Conservation (phyloP, 2,797 vertebrate genomes). For the Simalia tracyae region DNA sequence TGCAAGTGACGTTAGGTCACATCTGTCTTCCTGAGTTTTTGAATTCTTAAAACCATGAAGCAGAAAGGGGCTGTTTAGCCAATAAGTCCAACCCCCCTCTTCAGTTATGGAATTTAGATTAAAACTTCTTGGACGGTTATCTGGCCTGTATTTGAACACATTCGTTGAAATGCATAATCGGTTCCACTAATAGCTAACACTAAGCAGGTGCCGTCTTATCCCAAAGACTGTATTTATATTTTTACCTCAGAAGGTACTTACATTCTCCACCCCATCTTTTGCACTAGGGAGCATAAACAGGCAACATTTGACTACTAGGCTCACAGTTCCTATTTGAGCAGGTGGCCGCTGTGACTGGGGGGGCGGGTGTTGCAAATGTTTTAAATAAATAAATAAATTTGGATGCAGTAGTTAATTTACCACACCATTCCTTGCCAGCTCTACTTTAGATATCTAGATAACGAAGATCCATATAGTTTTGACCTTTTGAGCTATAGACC, state of each 20-base stretch:
- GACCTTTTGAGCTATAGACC: background rate
- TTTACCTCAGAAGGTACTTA: background rate
- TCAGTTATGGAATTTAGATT: background rate
- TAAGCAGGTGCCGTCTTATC: background rate
- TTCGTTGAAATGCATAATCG: background rate
- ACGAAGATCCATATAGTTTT: background rate
- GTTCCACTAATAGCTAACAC: background rate
- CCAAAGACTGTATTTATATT: background rate
- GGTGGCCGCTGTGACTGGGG: background rate
- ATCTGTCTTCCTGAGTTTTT: background rate
- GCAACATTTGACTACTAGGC: background rate
- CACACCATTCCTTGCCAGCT: background rate
- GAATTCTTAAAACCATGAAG: background rate
- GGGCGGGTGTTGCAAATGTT: background rate
- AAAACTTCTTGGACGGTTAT: background rate
- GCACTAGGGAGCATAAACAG: background rate
- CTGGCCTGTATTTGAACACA: background rate
- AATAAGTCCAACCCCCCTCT: background rate
- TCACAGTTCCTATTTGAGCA: background rate
- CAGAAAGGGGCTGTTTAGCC: background rate
- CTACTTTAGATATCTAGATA: background rate
- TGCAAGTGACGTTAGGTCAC: background rate
- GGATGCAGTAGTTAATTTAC: background rate
- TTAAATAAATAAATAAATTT: background rate
- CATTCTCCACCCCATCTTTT: background rate